Percentiles rank a stretch among this genome's conserved stretches.
phyloP scores from a whole-genome alignment of 2,888 invertebrate species.

The Hipparchia semele region DNA sequence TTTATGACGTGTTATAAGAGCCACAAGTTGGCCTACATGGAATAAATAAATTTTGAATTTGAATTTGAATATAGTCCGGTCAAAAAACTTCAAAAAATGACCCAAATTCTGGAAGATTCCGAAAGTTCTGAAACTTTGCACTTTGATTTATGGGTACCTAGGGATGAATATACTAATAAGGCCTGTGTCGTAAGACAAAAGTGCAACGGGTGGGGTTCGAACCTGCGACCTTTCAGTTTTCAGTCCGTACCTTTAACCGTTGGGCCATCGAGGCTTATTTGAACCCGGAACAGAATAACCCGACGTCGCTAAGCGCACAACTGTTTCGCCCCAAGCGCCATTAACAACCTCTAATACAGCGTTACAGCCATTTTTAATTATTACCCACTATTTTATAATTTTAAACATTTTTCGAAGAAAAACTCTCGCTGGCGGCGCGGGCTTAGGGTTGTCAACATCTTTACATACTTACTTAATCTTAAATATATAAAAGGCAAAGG shows the following conservation, averaged over 20 bases:
- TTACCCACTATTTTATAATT: constrained; percentile 43
- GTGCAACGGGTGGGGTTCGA: no score
- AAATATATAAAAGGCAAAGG: no score
- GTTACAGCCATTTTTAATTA: constrained; percentile 44
- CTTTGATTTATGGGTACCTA: no score
- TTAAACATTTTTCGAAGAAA: constrained; percentile 52
- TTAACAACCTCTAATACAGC: constrained; percentile 46
- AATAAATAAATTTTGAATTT: no score
- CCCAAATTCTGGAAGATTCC: no score
- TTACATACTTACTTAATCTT: not conserved
- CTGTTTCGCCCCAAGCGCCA: constrained; percentile 44
- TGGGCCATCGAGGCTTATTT: not conserved
- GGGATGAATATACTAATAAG: no score
- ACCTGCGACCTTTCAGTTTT: not conserved
- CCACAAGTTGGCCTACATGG: no score
- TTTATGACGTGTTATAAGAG: no score
- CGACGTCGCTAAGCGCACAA: constrained; percentile 35
- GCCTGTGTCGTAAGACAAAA: no score
- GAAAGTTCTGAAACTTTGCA: no score
- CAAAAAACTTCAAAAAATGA: no score
- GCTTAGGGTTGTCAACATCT: constrained; percentile 43
- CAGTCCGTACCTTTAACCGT: not conserved
- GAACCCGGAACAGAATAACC: constrained; percentile 35
- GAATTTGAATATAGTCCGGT: no score
- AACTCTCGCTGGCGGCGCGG: constrained; percentile 49